A percentile compares a stretch with the other conserved stretches of the same genome.
Conservation (phyloP, 2,888 invertebrate species). For the Muschampia plurimacula region DNA sequence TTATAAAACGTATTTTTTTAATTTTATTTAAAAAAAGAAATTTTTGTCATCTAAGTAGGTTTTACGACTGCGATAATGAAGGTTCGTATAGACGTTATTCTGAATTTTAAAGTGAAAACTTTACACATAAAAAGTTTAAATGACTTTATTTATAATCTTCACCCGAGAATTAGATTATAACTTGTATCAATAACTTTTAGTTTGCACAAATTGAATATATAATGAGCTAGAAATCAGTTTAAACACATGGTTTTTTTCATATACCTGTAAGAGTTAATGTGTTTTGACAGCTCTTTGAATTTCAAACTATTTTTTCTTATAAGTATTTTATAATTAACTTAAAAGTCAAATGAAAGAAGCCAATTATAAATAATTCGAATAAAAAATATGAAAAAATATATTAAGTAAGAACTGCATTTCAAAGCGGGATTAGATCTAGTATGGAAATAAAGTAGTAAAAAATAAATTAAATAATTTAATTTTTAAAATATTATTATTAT, state of each 20-base stretch:
- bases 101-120: slow-evolving; percentile 46
- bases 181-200: slow-evolving; percentile 2
- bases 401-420: too few species aligned
- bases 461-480: too few species aligned
- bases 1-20: too few species aligned
- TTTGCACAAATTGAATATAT: slow-evolving; percentile 17
- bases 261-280: background rate
- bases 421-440: too few species aligned
- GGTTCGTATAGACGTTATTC: slow-evolving; percentile 16
- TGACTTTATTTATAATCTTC: slow-evolving; percentile 20
- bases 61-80: background rate
- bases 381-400: too few species aligned
- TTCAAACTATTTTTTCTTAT: too few species aligned
- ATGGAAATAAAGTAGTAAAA: too few species aligned
- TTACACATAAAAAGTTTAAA: slow-evolving; percentile 46
- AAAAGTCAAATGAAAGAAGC: too few species aligned
- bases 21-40: background rate
- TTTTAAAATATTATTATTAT: too few species aligned
- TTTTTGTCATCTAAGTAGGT: slow-evolving; percentile 4
- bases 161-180: slow-evolving; percentile 37
- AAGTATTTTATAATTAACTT: too few species aligned
- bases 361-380: too few species aligned
- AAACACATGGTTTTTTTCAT: background rate
- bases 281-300: too few species aligned
- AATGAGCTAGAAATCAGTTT: background rate